Evolutionary conservation across 2,888 invertebrate genomes (phyloP).

Genomic region (Polymixis flavicincta): DNA sequence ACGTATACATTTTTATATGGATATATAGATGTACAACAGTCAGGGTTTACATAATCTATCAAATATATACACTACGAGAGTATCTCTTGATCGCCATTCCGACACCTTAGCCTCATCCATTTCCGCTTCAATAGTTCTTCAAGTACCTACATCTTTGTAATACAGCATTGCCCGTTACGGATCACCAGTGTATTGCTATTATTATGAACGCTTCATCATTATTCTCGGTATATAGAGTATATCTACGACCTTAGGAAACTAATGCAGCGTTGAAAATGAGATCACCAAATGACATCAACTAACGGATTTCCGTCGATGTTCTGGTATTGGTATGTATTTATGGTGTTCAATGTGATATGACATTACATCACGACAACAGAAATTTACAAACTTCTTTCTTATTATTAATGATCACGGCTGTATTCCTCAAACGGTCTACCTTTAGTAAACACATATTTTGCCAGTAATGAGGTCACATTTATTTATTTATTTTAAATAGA

Average conservation of each 20-base stretch:
- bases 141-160: conserved; percentile 28
- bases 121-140: conserved; percentile 33
- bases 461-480: too few species aligned
- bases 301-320: conserved; percentile 18
- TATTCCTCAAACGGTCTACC: not conserved
- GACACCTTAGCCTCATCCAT: not conserved
- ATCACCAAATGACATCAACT: conserved; percentile 58
- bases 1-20: too few species aligned
- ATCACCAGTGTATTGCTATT: conserved; percentile 12
- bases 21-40: too few species aligned
- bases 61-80: too few species aligned
- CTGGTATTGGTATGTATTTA: not conserved
- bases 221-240: conserved; percentile 26
- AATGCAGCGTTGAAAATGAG: conserved; percentile 62
- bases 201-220: conserved; percentile 39
- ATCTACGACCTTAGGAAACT: conserved; percentile 45
- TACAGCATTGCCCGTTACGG: conserved; percentile 34
- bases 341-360: conserved; percentile 9
- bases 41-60: too few species aligned
- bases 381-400: too few species aligned
- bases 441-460: too few species aligned
- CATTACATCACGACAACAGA: not conserved
- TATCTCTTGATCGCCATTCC: not conserved
- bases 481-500: too few species aligned
- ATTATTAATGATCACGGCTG: too few species aligned